A percentile compares a stretch with the other conserved stretches of the same genome.
phyloP scores from a whole-genome alignment of 2,888 invertebrate species.

The Galerucella calmariensis region DNA sequence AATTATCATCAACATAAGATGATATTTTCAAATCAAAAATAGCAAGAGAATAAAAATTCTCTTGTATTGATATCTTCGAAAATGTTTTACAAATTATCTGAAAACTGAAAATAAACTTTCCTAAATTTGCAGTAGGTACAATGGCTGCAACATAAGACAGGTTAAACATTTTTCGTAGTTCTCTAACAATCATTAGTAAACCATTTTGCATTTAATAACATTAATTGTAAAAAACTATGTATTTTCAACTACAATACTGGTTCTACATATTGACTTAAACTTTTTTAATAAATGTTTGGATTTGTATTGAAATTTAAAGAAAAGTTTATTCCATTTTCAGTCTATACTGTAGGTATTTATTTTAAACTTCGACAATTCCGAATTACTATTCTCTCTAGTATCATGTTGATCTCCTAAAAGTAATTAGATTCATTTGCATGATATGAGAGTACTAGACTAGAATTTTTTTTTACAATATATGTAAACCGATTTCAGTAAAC shows the following conservation, averaged over 20 bases:
- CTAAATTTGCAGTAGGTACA: too few species aligned
- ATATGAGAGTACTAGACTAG: slow-evolving; percentile 32
- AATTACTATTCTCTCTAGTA: slow-evolving; percentile 11
- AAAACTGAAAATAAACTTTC: not conserved
- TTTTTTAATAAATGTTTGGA: too few species aligned
- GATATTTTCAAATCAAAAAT: not conserved
- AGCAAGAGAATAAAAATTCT: not conserved
- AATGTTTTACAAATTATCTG: not conserved
- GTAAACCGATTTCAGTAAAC: slow-evolving; percentile 19
- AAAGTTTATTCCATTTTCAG: not conserved
- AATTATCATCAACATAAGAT: not conserved
- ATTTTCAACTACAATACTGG: not conserved
- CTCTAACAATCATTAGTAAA: too few species aligned
- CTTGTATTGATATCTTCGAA: not conserved
- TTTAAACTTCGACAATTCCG: slow-evolving; percentile 21
- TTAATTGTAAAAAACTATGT: not conserved
- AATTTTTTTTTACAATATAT: slow-evolving; percentile 20
- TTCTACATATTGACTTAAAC: too few species aligned
- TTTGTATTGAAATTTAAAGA: not conserved
- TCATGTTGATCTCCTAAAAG: slow-evolving; percentile 17
- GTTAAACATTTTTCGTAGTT: too few species aligned
- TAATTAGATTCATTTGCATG: slow-evolving; percentile 24
- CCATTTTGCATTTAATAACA: not conserved
- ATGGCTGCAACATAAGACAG: too few species aligned
- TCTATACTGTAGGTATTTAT: slow-evolving; percentile 2